Base-by-base conservation (phyloP, 1,140 invertebrate species). In the Drosophila sturtevanti region DNA sequence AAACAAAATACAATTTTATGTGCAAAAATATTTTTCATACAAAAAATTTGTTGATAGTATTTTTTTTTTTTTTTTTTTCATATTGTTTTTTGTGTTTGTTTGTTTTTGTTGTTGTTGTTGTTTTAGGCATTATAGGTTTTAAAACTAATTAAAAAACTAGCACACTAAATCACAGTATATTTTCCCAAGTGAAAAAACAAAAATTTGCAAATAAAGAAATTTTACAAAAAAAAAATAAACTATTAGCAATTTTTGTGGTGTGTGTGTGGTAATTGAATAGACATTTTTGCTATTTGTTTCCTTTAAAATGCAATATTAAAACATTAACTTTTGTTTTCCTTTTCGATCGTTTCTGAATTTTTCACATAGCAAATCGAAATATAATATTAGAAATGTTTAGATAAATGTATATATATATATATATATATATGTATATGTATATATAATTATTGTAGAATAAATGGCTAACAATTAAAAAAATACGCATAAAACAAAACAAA, bases 141-240 rank as follows among this genome's bases (percentile, higher is more conserved):
- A 89, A 84, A 89, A 89, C 85, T 89, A 89, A 89, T 89, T 89
- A 89, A 87, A 91, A 91, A 91, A 84, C 84, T 91, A 91, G 85
- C 86, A 89, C 72, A 84, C 89, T 91, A 91, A 89, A 91, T 91
- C 89, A 91, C 89, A 91, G 89, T 89, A 81, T 89, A 90, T 89
- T 89, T 89, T 89, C 77, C 79, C 82, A 87, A 87, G 68, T 77
- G 82, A 87, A 87, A 89, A 77, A 87, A 86, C 7, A 41, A 16
- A 86, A 87, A 82, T 86, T 86, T 89, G 82, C 82, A 86, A 65
- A 44, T 21, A 48, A 48, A 48, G 1, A 72, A 79, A 79, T 81
- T 77, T 66, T 87, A 86, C 79, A 86, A 79, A 78, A n/a, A n/a
- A n/a, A n/a, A n/a, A n/a, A n/a, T n/a, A n/a, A 79, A 68, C 82